Base-by-base conservation (phyloP, 2,113 vertebrate genomes). In the Ardeotis arabs region DNA sequence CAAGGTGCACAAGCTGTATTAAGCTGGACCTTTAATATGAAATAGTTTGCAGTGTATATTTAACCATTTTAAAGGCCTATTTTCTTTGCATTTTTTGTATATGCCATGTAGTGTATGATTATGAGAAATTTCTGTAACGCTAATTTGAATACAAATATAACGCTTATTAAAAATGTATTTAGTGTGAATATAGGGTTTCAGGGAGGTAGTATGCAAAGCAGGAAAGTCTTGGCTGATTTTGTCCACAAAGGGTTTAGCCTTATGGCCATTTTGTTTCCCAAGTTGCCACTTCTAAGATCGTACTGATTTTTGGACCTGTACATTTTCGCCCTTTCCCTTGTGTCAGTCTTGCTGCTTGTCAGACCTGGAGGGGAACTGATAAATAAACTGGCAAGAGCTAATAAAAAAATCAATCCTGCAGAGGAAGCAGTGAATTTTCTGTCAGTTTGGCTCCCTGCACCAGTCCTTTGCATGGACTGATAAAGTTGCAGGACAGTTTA, bases 311-410 rank as follows among this genome's bases (percentile, higher is more conserved):
- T 39, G 10, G 39, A 76, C 29, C 8, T 73, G 3, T 20, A 49
- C 4, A 6, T 60, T 92, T 92, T 93, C 35, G 1, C 55, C 41
- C 28, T 86, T 92, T 80, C 4, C 14, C 13, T 49, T 83, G 12
- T 80, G 45, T 58, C 59, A 90, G 24, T 60, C 45, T 90, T 80
- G 29, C 10, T 83, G 28, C 58, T 82, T 63, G 25, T 78, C 50
- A 77, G 68, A 67, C 33, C 11, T 47, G 47, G 28, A 83, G 7
- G 9, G 25, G 21, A 83, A 22, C 67, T 70, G 41, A 74, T 17
- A 73, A 90, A 66, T 96, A 89, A 84, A 84, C 28, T 49, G n/a
- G 15, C 44, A 90, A 92, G 70, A 90, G 52, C 60, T 90, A 77
- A 62, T 87, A 59, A 90, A 94, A 94, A 90, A 89, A 58, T 55